These are phyloP conservation scores for Xyrauchen texanus DNA, from an alignment of 2,113 vertebrate species.

Conservation along the genomic window DNA sequence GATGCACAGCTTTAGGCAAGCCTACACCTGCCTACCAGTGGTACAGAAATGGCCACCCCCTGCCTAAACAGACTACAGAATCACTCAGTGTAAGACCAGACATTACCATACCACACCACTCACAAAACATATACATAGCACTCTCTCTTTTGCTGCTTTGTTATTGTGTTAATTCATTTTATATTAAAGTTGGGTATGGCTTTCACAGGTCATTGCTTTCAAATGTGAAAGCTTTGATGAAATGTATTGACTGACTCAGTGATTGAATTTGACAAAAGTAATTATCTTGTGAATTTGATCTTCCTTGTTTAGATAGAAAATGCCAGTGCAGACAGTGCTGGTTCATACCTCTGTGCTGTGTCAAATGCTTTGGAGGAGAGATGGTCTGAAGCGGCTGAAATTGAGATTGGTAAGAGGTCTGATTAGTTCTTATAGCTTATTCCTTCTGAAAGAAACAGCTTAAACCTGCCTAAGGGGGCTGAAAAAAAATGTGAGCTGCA, in stretches of 20 bases:
- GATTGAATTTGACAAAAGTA: background rate
- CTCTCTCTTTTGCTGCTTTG: background rate
- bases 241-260: background rate
- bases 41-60: conserved; percentile 78
- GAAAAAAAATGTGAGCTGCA: too few species aligned
- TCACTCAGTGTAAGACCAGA: conserved; percentile 70
- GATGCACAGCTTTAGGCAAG: conserved; percentile 78
- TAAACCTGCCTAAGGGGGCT: too few species aligned
- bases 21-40: conserved; percentile 82
- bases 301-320: conserved; percentile 64
- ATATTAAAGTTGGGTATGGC: background rate
- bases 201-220: background rate
- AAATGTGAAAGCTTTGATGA: background rate
- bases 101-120: background rate
- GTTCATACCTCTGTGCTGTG: conserved; percentile 81
- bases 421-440: too few species aligned
- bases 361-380: conserved; percentile 75
- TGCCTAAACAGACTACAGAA: conserved; percentile 69
- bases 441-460: too few species aligned
- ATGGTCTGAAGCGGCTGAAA: conserved; percentile 78
- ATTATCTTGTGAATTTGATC: background rate
- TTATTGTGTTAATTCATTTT: background rate
- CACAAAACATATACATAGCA: background rate
- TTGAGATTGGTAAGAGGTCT: conserved; percentile 73
- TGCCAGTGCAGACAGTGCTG: conserved; percentile 57